These are phyloP conservation scores for Cerceris ruficornis DNA, from an alignment of 2,888 invertebrate species.

Conservation along the genomic window DNA sequence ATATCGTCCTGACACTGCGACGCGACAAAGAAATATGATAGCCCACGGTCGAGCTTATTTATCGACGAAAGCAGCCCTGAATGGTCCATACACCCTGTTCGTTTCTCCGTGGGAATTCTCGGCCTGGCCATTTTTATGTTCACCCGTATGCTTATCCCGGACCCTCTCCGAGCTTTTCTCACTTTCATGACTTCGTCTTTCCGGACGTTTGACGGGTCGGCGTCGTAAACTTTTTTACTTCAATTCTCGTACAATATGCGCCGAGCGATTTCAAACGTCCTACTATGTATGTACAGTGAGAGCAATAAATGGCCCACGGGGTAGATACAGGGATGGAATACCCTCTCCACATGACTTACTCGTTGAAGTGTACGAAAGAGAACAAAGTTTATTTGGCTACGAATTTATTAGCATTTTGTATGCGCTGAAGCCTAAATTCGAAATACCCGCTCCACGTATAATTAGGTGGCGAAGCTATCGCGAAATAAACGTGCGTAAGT, in stretches of 20 bases:
- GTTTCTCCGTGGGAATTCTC: constrained; percentile 25
- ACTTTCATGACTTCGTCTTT: constrained; percentile 2
- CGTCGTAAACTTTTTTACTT: constrained; percentile 55
- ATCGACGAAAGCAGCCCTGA: constrained; percentile 61
- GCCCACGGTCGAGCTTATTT: constrained; percentile 70
- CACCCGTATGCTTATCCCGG: background rate
- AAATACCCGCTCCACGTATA: too few relatives aligned
- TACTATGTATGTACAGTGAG: constrained; percentile 13
- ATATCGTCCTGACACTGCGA: constrained; percentile 48
- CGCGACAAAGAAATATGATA: constrained; percentile 74
- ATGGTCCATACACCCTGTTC: constrained; percentile 10
- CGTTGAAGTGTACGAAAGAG: too few relatives aligned
- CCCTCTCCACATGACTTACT: too few relatives aligned
- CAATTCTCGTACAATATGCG: constrained; percentile 50
- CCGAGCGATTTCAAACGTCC: constrained; percentile 17
- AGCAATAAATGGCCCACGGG: too few relatives aligned
- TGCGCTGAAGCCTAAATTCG: too few relatives aligned
- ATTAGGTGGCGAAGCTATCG: too few relatives aligned
- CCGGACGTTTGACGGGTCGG: constrained; percentile 29
- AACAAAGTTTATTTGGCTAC: too few relatives aligned
- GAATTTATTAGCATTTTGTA: too few relatives aligned
- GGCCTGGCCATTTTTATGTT: constrained; percentile 46
- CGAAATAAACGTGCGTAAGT: too few relatives aligned
- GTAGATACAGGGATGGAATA: too few relatives aligned
- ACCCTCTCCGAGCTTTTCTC: constrained; percentile 5